phyloP scores from a whole-genome alignment of 1,140 invertebrate genomes.

The Coenobita brevimanus region DNA sequence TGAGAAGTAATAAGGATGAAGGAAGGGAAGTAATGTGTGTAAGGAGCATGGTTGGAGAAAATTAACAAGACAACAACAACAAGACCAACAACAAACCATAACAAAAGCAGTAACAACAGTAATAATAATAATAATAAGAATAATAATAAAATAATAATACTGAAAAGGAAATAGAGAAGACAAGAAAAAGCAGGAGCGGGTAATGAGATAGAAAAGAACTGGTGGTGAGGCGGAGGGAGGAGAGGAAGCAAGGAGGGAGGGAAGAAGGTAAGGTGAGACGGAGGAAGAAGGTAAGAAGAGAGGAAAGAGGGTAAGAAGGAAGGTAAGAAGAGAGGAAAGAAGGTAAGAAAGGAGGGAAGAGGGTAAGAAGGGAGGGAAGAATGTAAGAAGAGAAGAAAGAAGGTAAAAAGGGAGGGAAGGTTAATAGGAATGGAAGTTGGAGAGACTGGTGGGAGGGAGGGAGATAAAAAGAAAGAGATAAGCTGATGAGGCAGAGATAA shows the following conservation, averaged over 20 bases:
- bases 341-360: no score
- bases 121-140: no score
- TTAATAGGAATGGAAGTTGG: no score
- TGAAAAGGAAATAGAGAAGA: background rate
- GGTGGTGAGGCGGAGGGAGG: background rate
- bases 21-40: no score
- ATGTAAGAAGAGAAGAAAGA: background rate
- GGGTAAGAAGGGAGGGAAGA: background rate
- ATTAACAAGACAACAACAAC: no score
- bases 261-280: background rate
- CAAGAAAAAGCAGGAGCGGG: background rate
- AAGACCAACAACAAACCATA: background rate
- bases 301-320: background rate
- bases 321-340: no score
- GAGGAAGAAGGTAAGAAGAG: background rate
- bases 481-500: no score
- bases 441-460: background rate
- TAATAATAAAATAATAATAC: no score
- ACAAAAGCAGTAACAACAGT: background rate
- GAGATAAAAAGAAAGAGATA: no score
- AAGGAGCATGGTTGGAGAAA: no score
- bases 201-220: background rate
- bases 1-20: background rate
- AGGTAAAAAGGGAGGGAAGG: background rate
- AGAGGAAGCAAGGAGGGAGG: background rate